These are phyloP conservation scores for Pitangus sulphuratus DNA, from an alignment of 2,797 vertebrate genomes.

Conservation along the genomic window DNA sequence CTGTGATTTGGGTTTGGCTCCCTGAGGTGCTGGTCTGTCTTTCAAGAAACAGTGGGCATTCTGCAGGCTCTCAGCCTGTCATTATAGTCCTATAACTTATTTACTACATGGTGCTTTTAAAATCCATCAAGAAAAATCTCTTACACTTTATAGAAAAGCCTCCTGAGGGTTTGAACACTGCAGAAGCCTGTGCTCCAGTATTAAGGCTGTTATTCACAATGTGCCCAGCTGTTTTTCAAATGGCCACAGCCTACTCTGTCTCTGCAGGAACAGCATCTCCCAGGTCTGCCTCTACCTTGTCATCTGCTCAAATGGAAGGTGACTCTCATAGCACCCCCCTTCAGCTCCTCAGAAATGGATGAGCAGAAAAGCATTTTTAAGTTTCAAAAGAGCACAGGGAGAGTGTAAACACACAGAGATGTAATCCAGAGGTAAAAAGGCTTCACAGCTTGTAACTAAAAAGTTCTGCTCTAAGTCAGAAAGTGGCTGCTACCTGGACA, in stretches of 20 bases:
- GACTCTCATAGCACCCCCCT: rapidly evolving
- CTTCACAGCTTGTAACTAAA: not conserved
- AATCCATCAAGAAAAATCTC: not conserved
- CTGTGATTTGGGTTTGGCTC: not conserved
- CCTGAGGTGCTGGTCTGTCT: not conserved
- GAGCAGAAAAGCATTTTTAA: not conserved
- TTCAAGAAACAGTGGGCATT: not conserved
- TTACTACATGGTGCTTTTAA: not conserved
- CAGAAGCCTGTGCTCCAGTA: not conserved
- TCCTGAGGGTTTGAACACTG: not conserved
- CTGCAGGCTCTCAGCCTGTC: not conserved
- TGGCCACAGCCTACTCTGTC: not conserved
- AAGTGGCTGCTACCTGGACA: not conserved
- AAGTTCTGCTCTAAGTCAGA: not conserved
- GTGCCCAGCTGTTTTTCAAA: not conserved
- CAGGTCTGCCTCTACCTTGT: not conserved
- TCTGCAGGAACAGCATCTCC: not conserved
- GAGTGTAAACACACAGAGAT: not conserved
- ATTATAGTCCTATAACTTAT: not conserved
- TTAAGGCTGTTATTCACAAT: not conserved
- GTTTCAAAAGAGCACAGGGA: not conserved
- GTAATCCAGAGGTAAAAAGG: not conserved
- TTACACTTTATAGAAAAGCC: not conserved
- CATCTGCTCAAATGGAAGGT: not conserved
- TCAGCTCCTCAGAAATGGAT: not conserved